Base-by-base conservation (phyloP, 2,888 invertebrate species). In the Ophion ventricosus region DNA sequence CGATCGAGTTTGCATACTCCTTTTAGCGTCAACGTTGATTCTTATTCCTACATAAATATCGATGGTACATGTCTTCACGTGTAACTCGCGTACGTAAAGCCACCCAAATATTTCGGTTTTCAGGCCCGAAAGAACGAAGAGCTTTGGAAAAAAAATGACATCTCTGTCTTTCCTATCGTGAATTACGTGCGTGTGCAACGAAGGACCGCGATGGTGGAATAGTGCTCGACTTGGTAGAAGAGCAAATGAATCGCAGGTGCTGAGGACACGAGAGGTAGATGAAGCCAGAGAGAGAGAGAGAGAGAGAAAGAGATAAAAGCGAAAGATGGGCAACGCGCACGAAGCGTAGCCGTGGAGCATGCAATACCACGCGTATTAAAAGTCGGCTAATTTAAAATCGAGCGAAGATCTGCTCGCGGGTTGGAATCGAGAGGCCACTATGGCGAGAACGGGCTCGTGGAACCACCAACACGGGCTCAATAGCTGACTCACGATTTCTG, bases 351-450 rank as follows among this genome's bases (percentile, higher is more conserved):
- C 88, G 82, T 76, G 87, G 80, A 88, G 89, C 90, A 87, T 89
- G 90, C 88, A 91, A 90, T 88, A 89, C 88, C 89, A 87, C 89
- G 90, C 89, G 89, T 88, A 90, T 91, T 89, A 91, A 91, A 91
- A 90, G 87, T 90, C 88, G 88, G 88, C 90, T 89, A 91, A 91
- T 91, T 91, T 91, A 89, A 90, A 90, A 91, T 90, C 91, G 90
- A 90, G 90, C 89, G 88, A 89, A 88, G 90, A 91, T 91, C 87
- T 88, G 86, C 83, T 84, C 83, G 76, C 86, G 78, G 88, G 82
- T 86, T 77, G 86, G 86, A 85, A 87, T 89, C 85, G 82, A 85
- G 80, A 76, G 82, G 64, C 70, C 23, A 49, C 63, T 64, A 63
- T 63, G 43, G 79, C 20, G 57, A 61, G 76, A 80, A 63, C 73